Conservation (phyloP, 2,113 vertebrate genomes). For the Vulpes vulpes region DNA sequence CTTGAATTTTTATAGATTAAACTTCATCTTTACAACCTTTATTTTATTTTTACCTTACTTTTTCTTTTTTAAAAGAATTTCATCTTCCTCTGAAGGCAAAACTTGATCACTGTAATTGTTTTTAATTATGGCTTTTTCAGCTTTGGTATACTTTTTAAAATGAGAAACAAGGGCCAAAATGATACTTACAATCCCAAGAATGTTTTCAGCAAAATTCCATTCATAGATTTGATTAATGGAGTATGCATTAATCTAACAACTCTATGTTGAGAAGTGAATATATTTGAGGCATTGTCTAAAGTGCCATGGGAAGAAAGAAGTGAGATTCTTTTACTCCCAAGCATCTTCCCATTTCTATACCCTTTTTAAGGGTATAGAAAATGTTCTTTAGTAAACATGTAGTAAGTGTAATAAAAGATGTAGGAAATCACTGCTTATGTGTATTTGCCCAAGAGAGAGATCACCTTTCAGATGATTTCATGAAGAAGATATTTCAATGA, state of each 20-base stretch:
- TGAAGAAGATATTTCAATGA: neutral
- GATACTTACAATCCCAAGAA: neutral
- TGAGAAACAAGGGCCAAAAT: neutral
- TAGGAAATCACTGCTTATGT: neutral
- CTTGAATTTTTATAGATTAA: slow-evolving; percentile 6
- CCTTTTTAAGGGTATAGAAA: too few relatives aligned
- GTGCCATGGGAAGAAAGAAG: neutral
- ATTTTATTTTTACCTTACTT: neutral
- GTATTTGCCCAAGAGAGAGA: neutral
- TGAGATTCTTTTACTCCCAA: neutral
- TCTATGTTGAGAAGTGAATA: neutral
- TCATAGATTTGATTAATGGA: neutral
- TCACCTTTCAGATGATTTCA: neutral
- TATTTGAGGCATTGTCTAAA: neutral
- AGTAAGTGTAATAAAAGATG: neutral
- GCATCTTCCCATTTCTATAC: neutral
- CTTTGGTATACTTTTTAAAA: neutral
- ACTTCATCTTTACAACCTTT: neutral
- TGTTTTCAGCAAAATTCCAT: neutral
- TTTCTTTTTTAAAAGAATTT: neutral
- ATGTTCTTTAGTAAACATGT: neutral
- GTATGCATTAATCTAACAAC: slow-evolving; percentile 4
- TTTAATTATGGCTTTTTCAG: neutral
- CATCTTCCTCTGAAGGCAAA: neutral
- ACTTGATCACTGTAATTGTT: neutral